Evolutionary conservation across 1,140 invertebrate species (phyloP).

Genomic region (Zaprionus ornatus): DNA sequence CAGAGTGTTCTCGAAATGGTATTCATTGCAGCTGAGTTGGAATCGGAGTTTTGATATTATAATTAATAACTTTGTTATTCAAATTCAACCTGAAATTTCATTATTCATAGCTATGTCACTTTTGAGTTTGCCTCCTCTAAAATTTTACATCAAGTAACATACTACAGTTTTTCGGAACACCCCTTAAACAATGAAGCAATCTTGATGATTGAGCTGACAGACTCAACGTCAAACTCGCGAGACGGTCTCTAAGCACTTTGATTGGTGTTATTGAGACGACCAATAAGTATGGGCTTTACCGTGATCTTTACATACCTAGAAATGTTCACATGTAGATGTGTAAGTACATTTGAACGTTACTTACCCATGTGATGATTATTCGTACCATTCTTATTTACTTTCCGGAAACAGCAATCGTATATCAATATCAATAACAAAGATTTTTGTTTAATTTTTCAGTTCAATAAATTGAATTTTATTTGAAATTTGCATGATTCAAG

Average conservation of each 20-base stretch:
- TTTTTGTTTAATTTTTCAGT: constrained; percentile 8
- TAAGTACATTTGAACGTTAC: neutral
- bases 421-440: neutral
- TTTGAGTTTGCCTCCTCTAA: too few species aligned
- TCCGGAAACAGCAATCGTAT: neutral
- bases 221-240: constrained; percentile 30
- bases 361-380: neutral
- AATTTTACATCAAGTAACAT: too few species aligned
- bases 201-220: constrained; percentile 34
- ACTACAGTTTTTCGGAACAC: constrained; percentile 38
- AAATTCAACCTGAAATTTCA: neutral
- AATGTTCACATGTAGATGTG: neutral
- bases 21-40: neutral
- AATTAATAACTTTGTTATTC: neutral
- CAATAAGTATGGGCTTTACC: constrained; percentile 10
- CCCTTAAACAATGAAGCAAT: neutral
- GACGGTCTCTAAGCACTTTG: constrained; percentile 56
- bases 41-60: neutral
- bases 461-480: constrained; percentile 48
- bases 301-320: neutral
- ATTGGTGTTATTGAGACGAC: constrained; percentile 68
- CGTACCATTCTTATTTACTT: neutral
- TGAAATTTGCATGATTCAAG: constrained; percentile 43
- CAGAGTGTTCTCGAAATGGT: constrained; percentile 29
- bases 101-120: too few species aligned